phyloP scores from a whole-genome alignment of 2,113 vertebrate genomes.

The Odocoileus virginianus region DNA sequence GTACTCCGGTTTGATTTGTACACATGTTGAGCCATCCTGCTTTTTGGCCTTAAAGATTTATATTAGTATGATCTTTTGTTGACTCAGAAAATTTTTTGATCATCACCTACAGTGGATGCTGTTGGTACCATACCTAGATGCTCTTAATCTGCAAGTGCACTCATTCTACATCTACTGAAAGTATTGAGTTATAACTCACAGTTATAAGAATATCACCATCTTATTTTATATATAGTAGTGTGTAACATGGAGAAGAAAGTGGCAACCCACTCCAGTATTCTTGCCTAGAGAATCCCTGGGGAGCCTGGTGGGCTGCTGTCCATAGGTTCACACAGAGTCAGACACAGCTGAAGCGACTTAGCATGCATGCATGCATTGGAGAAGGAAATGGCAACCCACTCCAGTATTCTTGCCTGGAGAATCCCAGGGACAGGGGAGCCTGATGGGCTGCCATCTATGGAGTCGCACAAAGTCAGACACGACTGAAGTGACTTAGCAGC shows the following conservation, averaged over 20 bases:
- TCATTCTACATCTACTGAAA: neutral
- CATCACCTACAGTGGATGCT: neutral
- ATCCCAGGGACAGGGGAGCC: no score
- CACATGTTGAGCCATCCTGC: neutral
- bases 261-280: no score
- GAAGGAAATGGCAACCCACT: no score
- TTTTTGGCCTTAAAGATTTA: conserved; percentile 9
- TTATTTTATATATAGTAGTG: neutral
- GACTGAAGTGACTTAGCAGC: no score
- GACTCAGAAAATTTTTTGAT: neutral
- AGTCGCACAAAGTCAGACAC: no score
- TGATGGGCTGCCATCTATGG: no score
- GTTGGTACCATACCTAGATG: neutral
- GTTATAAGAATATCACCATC: neutral
- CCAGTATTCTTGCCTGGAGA: no score
- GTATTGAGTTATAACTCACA: neutral
- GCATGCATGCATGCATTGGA: no score
- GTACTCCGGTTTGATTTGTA: neutral
- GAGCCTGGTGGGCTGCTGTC: no score
- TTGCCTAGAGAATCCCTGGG: no score
- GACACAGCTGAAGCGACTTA: no score
- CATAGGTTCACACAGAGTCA: no score
- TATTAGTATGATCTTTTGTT: neutral
- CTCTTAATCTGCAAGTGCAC: neutral
- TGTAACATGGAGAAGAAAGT: neutral